Percentiles rank a stretch among this genome's conserved stretches.
phyloP scores from a whole-genome alignment of 2,888 invertebrate genomes.

The Geotrupes spiniger region DNA sequence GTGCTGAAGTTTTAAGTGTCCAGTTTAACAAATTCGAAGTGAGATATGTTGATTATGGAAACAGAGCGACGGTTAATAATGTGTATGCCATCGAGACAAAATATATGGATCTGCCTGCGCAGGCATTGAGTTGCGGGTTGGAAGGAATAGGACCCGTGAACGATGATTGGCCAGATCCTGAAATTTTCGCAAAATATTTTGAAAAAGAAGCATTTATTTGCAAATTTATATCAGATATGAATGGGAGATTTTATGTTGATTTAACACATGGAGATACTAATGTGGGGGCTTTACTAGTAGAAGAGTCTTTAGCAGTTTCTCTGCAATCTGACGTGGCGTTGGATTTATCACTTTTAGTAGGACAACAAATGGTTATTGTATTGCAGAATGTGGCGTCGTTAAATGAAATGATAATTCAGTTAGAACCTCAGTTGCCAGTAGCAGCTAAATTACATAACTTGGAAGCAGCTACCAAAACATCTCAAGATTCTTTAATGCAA shows the following conservation, averaged over 20 bases:
- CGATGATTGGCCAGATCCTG: conserved; percentile 58
- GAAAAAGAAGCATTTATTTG: conserved; percentile 60
- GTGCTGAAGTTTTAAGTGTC: conserved; percentile 60
- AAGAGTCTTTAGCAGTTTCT: conserved; percentile 9
- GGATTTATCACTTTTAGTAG: conserved; percentile 12
- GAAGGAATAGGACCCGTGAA: conserved; percentile 59
- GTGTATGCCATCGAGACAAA: conserved; percentile 69
- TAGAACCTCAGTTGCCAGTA: conserved; percentile 36
- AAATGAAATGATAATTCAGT: conserved; percentile 16
- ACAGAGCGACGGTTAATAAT: conserved; percentile 64
- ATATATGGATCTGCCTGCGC: conserved; percentile 64
- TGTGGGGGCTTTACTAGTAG: conserved; percentile 6
- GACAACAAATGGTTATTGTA: conserved; percentile 16
- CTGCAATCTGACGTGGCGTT: conserved; percentile 4
- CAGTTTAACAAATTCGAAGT: conserved; percentile 54
- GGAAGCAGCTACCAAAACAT: conserved; percentile 46
- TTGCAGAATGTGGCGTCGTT: conserved; percentile 13
- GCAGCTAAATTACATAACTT: conserved; percentile 51
- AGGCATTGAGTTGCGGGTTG: conserved; percentile 69
- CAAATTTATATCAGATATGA: conserved; percentile 53
- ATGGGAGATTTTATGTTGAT: conserved; percentile 47
- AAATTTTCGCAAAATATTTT: conserved; percentile 60
- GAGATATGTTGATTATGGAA: conserved; percentile 75
- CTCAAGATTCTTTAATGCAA: conserved; percentile 54
- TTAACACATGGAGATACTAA: conserved; percentile 30